A percentile compares a stretch with the other conserved stretches of the same genome.
phyloP scores from a whole-genome alignment of 2,888 invertebrate genomes.

The Drosophila diplacantha region DNA sequence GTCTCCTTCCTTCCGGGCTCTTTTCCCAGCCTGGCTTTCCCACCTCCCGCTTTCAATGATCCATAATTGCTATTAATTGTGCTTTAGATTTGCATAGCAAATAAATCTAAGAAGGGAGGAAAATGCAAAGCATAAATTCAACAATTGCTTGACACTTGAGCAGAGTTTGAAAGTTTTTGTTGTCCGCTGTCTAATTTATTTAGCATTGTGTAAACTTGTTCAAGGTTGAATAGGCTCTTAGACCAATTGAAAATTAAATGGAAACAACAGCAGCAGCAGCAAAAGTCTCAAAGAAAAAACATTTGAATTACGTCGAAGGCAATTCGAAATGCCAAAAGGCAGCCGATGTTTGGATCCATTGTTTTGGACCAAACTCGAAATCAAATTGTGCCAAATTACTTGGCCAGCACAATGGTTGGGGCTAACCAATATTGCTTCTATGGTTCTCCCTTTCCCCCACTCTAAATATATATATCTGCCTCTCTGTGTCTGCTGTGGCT shows the following conservation, averaged over 20 bases:
- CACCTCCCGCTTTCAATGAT: slow-evolving; percentile 44
- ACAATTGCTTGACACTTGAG: slow-evolving; percentile 45
- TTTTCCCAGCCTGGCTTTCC: not conserved
- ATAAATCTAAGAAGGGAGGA: slow-evolving; percentile 23
- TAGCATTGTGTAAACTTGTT: slow-evolving; percentile 58
- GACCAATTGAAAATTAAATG: slow-evolving; percentile 35
- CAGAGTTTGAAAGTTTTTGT: slow-evolving; percentile 25
- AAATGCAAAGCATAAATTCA: slow-evolving; percentile 53
- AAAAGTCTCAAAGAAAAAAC: slow-evolving; percentile 44
- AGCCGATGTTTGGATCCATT: slow-evolving; percentile 23
- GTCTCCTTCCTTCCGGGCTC: slow-evolving; percentile 1
- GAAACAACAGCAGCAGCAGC: slow-evolving; percentile 10
- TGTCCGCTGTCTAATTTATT: slow-evolving; percentile 38
- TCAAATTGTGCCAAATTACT: slow-evolving; percentile 61
- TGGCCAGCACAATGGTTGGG: slow-evolving; percentile 30
- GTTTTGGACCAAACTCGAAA: slow-evolving; percentile 47
- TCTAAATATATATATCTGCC: slow-evolving; percentile 3
- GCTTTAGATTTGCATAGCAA: slow-evolving; percentile 53
- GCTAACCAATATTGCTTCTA: slow-evolving; percentile 27
- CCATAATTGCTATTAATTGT: slow-evolving; percentile 69
- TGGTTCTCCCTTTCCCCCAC: slow-evolving; percentile 8
- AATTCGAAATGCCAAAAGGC: slow-evolving; percentile 39
- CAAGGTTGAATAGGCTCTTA: slow-evolving; percentile 60
- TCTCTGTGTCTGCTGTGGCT: slow-evolving; percentile 15
- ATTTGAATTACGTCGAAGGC: slow-evolving; percentile 44